phyloP scores from a whole-genome alignment of 2,888 invertebrate species.

The Aleiodes testaceus region DNA sequence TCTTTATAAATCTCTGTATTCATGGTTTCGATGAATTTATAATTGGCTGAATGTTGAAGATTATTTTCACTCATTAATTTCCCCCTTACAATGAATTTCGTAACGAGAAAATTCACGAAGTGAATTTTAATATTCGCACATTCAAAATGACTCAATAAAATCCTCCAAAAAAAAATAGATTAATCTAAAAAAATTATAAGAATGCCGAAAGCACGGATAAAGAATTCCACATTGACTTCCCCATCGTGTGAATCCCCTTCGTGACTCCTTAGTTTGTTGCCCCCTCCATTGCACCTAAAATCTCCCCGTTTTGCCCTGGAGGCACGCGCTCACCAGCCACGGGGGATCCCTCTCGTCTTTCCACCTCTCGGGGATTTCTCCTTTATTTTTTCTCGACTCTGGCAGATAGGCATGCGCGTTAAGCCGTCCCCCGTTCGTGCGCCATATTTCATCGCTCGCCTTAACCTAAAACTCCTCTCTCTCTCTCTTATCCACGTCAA shows the following conservation, averaged over 20 bases:
- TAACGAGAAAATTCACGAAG: too few relatives aligned
- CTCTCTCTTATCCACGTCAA: background rate
- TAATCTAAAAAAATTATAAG: background rate
- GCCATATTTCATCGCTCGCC: slow-evolving; percentile 55
- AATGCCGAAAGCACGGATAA: background rate
- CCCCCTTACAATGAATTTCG: slow-evolving; percentile 60
- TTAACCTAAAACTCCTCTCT: slow-evolving; percentile 7
- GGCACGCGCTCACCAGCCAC: slow-evolving; percentile 62
- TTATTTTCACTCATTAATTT: too few relatives aligned
- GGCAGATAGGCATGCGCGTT: slow-evolving; percentile 49
- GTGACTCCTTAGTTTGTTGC: slow-evolving; percentile 41
- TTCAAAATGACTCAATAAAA: background rate
- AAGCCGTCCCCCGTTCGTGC: slow-evolving; percentile 55
- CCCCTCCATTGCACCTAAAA: slow-evolving; percentile 48
- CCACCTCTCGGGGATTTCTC: slow-evolving; percentile 28
- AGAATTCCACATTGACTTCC: slow-evolving; percentile 9
- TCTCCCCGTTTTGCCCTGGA: slow-evolving; percentile 55
- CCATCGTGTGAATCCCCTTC: slow-evolving; percentile 53
- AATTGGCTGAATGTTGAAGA: background rate
- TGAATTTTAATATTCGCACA: too few relatives aligned
- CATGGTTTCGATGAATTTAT: slow-evolving; percentile 5
- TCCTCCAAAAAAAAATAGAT: slow-evolving; percentile 40
- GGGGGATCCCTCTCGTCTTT: slow-evolving; percentile 57
- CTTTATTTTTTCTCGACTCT: slow-evolving; percentile 43
- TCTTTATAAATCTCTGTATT: slow-evolving; percentile 17